Evolutionary conservation across 2,113 vertebrate species (phyloP).

Genomic region (Emydocephalus ijimae): DNA sequence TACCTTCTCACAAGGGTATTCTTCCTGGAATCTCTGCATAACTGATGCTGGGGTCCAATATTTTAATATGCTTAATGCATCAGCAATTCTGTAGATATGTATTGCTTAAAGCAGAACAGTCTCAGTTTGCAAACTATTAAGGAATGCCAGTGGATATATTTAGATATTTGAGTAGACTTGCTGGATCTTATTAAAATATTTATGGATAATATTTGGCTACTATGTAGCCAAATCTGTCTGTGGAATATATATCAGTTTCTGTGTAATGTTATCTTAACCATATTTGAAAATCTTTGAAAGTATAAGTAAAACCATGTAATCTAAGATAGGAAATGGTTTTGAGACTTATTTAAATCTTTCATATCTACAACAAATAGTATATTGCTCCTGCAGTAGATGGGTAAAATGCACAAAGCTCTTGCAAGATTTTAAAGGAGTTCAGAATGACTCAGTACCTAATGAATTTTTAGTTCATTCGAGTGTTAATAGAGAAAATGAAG

Average conservation of each 20-base stretch:
- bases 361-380: conserved; percentile 34
- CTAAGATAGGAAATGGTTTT: conserved; percentile 19
- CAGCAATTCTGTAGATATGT: neutral
- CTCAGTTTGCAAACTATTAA: neutral
- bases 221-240: neutral
- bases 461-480: conserved; percentile 53
- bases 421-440: conserved; percentile 34
- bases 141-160: neutral
- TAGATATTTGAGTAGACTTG: neutral
- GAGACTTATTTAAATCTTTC: conserved; percentile 36
- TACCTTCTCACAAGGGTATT: neutral
- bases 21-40: neutral
- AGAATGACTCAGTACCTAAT: conserved; percentile 39
- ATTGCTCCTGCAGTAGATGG: conserved; percentile 21
- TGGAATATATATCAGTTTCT: neutral
- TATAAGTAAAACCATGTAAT: conserved; percentile 15
- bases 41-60: neutral
- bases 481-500: conserved; percentile 52
- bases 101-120: neutral
- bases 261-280: neutral
- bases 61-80: neutral
- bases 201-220: neutral
- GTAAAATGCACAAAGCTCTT: conserved; percentile 36
- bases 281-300: conserved; percentile 30
- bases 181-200: neutral